phyloP scores from a whole-genome alignment of 2,113 vertebrate genomes.

The Melanerpes aurifrons region DNA sequence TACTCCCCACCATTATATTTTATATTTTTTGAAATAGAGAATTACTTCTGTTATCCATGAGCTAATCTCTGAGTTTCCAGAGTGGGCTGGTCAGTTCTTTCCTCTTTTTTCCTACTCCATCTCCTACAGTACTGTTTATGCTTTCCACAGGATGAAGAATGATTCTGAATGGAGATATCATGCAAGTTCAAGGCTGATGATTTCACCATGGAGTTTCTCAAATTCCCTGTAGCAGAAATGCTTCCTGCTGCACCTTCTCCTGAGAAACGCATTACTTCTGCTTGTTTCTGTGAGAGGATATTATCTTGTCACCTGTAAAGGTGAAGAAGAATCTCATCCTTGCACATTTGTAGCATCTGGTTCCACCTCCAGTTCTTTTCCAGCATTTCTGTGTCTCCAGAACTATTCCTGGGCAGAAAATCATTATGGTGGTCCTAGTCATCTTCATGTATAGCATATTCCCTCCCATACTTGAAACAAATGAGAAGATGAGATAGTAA shows the following conservation, averaged over 20 bases:
- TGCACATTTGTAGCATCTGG: neutral
- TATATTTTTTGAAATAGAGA: neutral
- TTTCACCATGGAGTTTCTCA: neutral
- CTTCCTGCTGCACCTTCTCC: neutral
- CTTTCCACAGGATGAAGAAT: neutral
- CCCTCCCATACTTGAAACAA: neutral
- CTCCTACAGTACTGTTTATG: neutral
- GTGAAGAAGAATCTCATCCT: neutral
- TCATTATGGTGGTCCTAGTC: neutral
- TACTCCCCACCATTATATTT: rapidly evolving
- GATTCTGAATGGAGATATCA: neutral
- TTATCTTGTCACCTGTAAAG: neutral
- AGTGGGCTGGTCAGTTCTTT: neutral
- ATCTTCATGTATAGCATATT: neutral
- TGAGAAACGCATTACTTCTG: neutral
- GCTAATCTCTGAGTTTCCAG: neutral
- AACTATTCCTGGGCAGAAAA: neutral
- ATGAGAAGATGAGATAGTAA: neutral
- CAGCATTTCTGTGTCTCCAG: neutral
- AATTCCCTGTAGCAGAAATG: neutral
- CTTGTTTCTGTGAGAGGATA: neutral
- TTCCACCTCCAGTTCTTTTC: neutral
- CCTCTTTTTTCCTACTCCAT: neutral
- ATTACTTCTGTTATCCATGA: neutral
- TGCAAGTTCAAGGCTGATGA: neutral